Evolutionary conservation across 1,140 invertebrate genomes (phyloP), one percentile per base, ranked within the genome.

Genomic region (Whitmania pigra): DNA sequence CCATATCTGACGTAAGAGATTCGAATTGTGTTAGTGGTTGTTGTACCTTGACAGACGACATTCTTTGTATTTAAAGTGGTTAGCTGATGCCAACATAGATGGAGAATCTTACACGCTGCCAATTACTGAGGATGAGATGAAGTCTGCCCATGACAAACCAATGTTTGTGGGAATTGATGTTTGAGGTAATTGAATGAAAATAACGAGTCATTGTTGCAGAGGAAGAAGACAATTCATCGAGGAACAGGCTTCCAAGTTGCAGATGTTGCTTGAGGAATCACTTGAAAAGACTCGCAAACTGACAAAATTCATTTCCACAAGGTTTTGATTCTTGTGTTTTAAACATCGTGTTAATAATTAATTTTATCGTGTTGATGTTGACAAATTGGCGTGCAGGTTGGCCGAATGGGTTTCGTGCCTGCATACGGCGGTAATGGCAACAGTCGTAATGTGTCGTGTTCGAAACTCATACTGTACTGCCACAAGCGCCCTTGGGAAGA

Each of bases 141-240:
- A 63, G 20, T 63, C 29, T 22, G 57, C 57, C 22, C 57, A 63
- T 18, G 57, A 63, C 29, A 63, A 63, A 63, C 57, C 57, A 31
- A 22, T 25, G 57, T 63, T 63, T 63, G 57, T n/a, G 22, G 22
- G 6, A 11, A 7, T 22, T 63, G 11, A 15, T 63, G 7, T 63
- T 63, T 63, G 29, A 25, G 22, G 11, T n/a, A 13, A 31, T 63
- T 1, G 11, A 13, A 7, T 15, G 15, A 49, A 1, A 15, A 15
- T 49, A 49, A 49, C 43, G 43, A 49, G 1, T 17, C 5, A 36
- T 3, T 36, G 31, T 11, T 49, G 9, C 29, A 63, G 57, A 22
- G 57, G 29, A 31, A 63, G 57, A 18, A 63, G 57, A 25, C 57
- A 63, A 31, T 63, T 63, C 22, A 63, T 63, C 11, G 57, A 63